Conservation (phyloP, 2,888 invertebrate species). For the Papilio demoleus region DNA sequence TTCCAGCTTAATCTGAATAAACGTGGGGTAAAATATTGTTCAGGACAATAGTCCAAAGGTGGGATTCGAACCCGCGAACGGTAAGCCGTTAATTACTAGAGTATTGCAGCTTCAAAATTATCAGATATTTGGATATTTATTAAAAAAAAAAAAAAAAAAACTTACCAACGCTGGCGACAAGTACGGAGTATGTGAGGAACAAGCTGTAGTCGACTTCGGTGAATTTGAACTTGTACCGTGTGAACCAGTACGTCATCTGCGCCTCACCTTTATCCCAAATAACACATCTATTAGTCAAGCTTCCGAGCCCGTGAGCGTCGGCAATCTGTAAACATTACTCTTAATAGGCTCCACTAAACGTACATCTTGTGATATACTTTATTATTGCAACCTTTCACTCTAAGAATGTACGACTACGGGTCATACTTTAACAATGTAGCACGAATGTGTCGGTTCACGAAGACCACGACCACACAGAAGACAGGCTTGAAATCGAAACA, state of each 20-base stretch:
- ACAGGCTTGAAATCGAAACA: no score
- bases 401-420: not conserved
- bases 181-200: constrained; percentile 82
- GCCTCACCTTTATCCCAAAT: constrained; percentile 81
- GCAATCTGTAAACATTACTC: constrained; percentile 67
- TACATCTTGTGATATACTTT: constrained; percentile 30
- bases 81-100: no score
- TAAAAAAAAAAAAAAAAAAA: constrained; percentile 44
- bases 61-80: no score
- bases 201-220: constrained; percentile 84
- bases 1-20: no score
- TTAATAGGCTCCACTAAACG: constrained; percentile 55
- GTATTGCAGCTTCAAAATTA: no score
- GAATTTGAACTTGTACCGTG: constrained; percentile 83
- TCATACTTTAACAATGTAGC: no score
- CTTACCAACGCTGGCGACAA: constrained; percentile 83
- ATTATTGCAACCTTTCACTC: not conserved
- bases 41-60: no score
- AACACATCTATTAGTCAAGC: constrained; percentile 72
- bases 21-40: no score
- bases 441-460: no score
- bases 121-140: not conserved
- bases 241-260: constrained; percentile 84
- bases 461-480: no score
- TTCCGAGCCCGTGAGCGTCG: constrained; percentile 52